These are phyloP conservation scores for Chiropotes sagulatus DNA, from an alignment of 2,797 vertebrate species.

Conservation along the genomic window DNA sequence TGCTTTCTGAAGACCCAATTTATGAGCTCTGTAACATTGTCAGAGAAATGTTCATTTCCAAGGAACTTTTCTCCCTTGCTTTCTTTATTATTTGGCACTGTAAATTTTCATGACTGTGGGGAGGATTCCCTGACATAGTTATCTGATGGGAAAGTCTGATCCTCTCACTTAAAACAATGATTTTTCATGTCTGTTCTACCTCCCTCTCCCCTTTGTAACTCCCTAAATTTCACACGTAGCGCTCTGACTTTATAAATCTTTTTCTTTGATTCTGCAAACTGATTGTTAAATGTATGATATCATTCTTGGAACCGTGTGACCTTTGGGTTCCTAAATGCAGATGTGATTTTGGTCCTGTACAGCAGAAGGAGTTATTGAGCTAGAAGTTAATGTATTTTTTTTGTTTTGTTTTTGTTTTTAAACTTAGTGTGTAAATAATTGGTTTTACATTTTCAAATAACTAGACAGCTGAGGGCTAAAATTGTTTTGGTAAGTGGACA, in stretches of 20 bases:
- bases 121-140: not conserved
- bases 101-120: not conserved
- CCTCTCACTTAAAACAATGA: not conserved
- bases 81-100: not conserved
- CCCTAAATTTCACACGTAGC: constrained; percentile 17
- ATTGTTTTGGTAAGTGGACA: not conserved
- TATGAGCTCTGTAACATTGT: not conserved
- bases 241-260: constrained; percentile 32
- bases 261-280: constrained; percentile 20
- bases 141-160: not conserved
- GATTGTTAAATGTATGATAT: not conserved
- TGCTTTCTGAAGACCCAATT: constrained; percentile 44
- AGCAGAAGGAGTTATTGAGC: constrained; percentile 66
- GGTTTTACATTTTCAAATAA: constrained; percentile 36
- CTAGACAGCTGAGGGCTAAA: not conserved
- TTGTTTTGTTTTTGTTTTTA: not conserved
- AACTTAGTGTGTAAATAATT: constrained; percentile 37
- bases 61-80: not conserved
- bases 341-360: not conserved
- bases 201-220: not conserved
- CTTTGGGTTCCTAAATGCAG: not conserved
- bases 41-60: not conserved
- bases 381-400: not conserved
- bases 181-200: not conserved
- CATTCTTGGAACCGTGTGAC: not conserved